Conservation (phyloP, 2,113 vertebrate species). For the Oceanodroma tethys region DNA sequence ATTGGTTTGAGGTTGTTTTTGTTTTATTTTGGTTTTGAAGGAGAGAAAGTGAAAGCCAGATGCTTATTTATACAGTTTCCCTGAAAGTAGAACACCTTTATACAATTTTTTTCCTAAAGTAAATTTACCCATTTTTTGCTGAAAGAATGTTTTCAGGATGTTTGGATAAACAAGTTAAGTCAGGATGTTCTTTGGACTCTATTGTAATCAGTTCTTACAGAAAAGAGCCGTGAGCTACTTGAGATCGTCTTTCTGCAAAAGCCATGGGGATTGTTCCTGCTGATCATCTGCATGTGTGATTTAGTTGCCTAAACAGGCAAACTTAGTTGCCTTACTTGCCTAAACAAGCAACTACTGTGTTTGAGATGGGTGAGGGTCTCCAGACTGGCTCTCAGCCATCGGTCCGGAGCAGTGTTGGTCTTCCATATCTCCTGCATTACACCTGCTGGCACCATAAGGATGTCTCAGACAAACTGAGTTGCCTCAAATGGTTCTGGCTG, state of each 20-base stretch:
- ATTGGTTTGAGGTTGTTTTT: not conserved
- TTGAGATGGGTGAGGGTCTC: not conserved
- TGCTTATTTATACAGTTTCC: not conserved
- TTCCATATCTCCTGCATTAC: not conserved
- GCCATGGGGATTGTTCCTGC: not conserved
- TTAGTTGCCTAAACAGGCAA: not conserved
- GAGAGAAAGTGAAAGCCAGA: not conserved
- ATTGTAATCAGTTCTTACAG: not conserved
- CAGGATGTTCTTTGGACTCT: not conserved
- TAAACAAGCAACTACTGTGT: not conserved
- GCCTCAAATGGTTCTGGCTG: not conserved
- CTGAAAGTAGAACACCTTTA: not conserved
- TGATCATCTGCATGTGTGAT: not conserved
- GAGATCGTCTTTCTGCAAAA: not conserved
- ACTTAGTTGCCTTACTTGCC: not conserved
- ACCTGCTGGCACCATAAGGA: too few species aligned
- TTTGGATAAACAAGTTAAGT: not conserved
- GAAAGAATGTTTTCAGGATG: not conserved
- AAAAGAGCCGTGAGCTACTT: not conserved
- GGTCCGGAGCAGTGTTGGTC: not conserved
- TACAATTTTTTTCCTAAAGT: not conserved
- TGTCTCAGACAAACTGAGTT: not conserved
- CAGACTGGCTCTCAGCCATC: not conserved
- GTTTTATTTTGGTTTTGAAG: not conserved
- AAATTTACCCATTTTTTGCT: not conserved